Base-by-base conservation (phyloP, 2,797 vertebrate genomes). In the Coilia nasus region DNA sequence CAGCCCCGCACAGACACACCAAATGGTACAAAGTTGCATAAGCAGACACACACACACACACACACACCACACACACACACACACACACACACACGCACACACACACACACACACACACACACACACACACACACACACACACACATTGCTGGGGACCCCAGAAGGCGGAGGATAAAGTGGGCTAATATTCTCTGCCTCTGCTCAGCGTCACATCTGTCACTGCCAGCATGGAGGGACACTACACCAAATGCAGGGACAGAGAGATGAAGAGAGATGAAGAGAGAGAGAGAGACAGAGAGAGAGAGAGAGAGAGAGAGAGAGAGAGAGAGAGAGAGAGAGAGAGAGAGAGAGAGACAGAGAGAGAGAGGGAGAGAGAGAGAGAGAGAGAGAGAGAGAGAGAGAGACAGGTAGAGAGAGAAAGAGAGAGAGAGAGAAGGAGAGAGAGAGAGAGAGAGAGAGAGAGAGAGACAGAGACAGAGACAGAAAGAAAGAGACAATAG, bases 51-150 rank as follows among this genome's bases (percentile, higher is more conserved):
- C 64, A 35, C 64, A 71, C 64, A 71, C 62, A 67, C 62, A 71
- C 28, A 71, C 25, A 71, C 64, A 71, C 25, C 31, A 41, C 71
- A 78, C 71, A 35, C 64, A 35, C 64, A 71, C 28, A 75, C 11
- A 41, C 64, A 35, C 64, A 71, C 64, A 71, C 62, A 67, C 62
- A 71, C 28, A 71, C 64, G 31, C 64, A 71, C 25, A 71, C 9
- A 31, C 10, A 31, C 25, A 71, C 64, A 35, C 28, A 35, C 10
- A 17, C 67, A 78, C 15, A 41, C 71, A 44, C 71, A 35, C 28
- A 35, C 28, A 35, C 28, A 35, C 64, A 31, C 25, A 35, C 64
- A 71, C 25, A 31, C 28, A 75, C 3, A 41, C 71, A 41, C 71
- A 41, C 71, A 71, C 12, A 71, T 71, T 71, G 25, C 28, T 15